A percentile compares a stretch with the other conserved stretches of the same genome.
These are phyloP conservation scores for Coelopa pilipes DNA, from an alignment of 2,888 invertebrate genomes.

Conservation along the genomic window DNA sequence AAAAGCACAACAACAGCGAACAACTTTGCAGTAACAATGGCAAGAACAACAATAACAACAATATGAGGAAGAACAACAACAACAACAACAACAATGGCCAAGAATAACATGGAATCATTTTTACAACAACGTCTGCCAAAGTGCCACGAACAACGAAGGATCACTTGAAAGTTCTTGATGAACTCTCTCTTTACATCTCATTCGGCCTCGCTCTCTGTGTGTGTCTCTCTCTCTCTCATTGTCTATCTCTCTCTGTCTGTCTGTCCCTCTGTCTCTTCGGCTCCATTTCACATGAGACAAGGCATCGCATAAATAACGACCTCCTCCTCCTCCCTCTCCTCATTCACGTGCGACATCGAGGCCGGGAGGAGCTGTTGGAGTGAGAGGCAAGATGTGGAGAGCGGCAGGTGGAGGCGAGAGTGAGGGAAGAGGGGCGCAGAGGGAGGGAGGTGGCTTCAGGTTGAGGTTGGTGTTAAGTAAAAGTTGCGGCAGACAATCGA, in stretches of 20 bases:
- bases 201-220: neutral
- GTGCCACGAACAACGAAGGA: neutral
- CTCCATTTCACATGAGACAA: neutral
- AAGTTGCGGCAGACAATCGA: neutral
- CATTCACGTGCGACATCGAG: neutral
- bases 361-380: neutral
- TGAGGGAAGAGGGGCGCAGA: neutral
- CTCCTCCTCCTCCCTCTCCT: neutral
- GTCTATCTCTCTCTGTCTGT: neutral
- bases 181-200: neutral
- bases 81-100: no score
- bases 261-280: neutral
- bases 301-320: neutral
- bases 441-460: neutral
- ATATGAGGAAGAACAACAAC: no score
- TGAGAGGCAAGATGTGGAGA: neutral
- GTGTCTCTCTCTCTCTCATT: neutral
- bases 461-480: neutral
- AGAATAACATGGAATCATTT: neutral
- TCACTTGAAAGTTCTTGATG: neutral
- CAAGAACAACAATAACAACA: no score
- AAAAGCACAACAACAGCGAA: no score
- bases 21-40: no score
- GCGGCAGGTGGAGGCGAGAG: no score
- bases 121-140: neutral